A percentile compares a stretch with the other conserved stretches of the same genome.
Evolutionary conservation across 1,140 invertebrate species (phyloP).

Genomic region (Drosophila takahashii): DNA sequence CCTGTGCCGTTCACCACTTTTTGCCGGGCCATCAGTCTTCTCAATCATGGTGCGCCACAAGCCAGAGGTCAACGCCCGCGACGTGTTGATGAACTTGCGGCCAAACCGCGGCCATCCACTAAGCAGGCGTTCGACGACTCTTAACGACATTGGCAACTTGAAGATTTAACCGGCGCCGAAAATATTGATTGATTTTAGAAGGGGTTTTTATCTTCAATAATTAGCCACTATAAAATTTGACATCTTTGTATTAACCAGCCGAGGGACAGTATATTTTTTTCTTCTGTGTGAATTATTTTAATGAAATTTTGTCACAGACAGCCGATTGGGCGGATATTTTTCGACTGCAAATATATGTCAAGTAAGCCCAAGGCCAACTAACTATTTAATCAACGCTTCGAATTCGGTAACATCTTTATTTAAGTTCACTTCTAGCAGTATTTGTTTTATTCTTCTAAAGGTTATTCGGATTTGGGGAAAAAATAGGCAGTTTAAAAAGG

Average conservation of each 20-base stretch:
- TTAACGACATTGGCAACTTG: constrained; percentile 53
- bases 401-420: too few relatives aligned
- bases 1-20: not conserved
- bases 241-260: constrained; percentile 57
- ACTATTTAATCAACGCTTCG: not conserved
- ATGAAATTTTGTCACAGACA: constrained; percentile 17
- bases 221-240: constrained; percentile 63
- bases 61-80: constrained; percentile 25
- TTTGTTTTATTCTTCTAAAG: too few relatives aligned
- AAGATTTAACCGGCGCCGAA: not conserved
- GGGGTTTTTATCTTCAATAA: constrained; percentile 33
- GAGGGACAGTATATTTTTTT: constrained; percentile 11
- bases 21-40: not conserved
- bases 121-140: constrained; percentile 30
- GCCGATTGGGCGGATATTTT: not conserved
- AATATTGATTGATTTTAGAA: not conserved
- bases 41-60: constrained; percentile 39
- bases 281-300: constrained; percentile 5
- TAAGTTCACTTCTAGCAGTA: too few relatives aligned
- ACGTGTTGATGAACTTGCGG: constrained; percentile 40
- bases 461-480: too few relatives aligned
- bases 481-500: too few relatives aligned
- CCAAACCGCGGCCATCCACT: constrained; percentile 15
- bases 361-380: not conserved
- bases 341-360: not conserved